Evolutionary conservation across 2,113 vertebrate species (phyloP), one percentile per base, ranked within the genome.

Genomic region (Catharus fuscescens): DNA sequence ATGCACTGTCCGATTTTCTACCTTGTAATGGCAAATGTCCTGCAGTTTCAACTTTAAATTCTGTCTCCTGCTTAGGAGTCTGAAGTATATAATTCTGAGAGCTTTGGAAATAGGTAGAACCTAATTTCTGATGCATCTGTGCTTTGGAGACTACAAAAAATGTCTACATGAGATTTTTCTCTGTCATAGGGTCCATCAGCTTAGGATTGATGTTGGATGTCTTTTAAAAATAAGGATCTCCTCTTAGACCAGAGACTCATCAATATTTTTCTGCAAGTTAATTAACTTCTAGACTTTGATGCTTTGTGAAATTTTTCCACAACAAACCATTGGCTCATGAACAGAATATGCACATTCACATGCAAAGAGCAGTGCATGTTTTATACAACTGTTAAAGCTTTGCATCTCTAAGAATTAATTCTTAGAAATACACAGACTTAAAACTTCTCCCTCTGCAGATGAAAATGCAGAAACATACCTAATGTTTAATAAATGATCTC

Each of bases 301-400:
- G 10, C 6, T 72, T 81, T 53, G 14, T 50, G 53, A 93, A 50
- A 69, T 72, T 71, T 79, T 18, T 79, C 80, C 79, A 38, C 32
- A 91, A 47, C 5, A 32, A 88, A 56, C 10, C 8, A 47, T 13
- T 3, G 3, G 12, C 19, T 95, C 19, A 11, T 32, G 42, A 91
- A 40, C 25, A 88, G 59, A 45, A 29, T 8, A 29, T 0, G 2
- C 10, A 54, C 9, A 19, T 60, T 60, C 29, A 21, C 29, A 36
- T 13, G 18, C 57, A 60, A 1, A 6, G 28, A 69, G 9, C 24
- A 74, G 8, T 0, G 2, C 0, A 0, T 14, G 26, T 44, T 72
- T 32, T 66, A 12, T n/a, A 13, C 12, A 71, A 53, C 23, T 23
- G 15, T 18, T 85, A 25, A 86, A 89, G 17, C 9, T 48, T 67